phyloP scores from a whole-genome alignment of 2,797 vertebrate genomes.

The Novumbra hubbsi region DNA sequence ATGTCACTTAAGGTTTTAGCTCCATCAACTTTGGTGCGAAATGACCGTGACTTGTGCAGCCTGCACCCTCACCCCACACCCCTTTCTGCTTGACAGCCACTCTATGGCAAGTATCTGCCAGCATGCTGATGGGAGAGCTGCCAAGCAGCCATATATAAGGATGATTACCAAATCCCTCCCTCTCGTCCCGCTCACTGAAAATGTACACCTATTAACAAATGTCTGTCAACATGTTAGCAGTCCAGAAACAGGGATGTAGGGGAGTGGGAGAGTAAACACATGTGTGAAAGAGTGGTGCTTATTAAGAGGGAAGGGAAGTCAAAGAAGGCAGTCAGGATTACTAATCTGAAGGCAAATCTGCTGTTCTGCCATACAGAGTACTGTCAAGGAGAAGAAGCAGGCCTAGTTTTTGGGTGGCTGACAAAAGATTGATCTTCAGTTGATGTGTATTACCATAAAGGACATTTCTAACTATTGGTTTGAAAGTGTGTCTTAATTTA shows the following conservation, averaged over 20 bases:
- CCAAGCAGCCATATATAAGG: slow-evolving; percentile 73
- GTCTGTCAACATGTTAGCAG: slow-evolving; percentile 76
- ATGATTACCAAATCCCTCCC: slow-evolving; percentile 81
- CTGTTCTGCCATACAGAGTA: slow-evolving; percentile 50
- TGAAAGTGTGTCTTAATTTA: slow-evolving; percentile 13
- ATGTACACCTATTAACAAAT: slow-evolving; percentile 76
- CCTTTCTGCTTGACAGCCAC: slow-evolving; percentile 77
- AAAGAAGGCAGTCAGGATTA: slow-evolving; percentile 69
- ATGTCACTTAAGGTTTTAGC: slow-evolving; percentile 81
- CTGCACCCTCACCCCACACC: slow-evolving; percentile 74
- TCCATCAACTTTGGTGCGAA: slow-evolving; percentile 75
- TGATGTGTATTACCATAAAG: slow-evolving; percentile 42
- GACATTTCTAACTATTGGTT: slow-evolving; percentile 25
- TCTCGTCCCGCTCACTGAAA: slow-evolving; percentile 69
- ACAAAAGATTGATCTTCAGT: slow-evolving; percentile 44
- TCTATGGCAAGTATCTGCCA: slow-evolving; percentile 77
- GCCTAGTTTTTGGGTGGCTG: slow-evolving; percentile 50
- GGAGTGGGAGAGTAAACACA: slow-evolving; percentile 39
- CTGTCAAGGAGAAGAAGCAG: slow-evolving; percentile 56
- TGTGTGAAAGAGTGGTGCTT: slow-evolving; percentile 47
- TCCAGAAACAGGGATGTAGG: slow-evolving; percentile 56
- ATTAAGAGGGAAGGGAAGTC: slow-evolving; percentile 46
- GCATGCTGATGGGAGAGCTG: slow-evolving; percentile 65
- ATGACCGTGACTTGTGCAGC: slow-evolving; percentile 72
- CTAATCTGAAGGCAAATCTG: slow-evolving; percentile 61